phyloP scores from a whole-genome alignment of 2,888 invertebrate genomes.

The Imbricaverruca yamaguchii region DNA sequence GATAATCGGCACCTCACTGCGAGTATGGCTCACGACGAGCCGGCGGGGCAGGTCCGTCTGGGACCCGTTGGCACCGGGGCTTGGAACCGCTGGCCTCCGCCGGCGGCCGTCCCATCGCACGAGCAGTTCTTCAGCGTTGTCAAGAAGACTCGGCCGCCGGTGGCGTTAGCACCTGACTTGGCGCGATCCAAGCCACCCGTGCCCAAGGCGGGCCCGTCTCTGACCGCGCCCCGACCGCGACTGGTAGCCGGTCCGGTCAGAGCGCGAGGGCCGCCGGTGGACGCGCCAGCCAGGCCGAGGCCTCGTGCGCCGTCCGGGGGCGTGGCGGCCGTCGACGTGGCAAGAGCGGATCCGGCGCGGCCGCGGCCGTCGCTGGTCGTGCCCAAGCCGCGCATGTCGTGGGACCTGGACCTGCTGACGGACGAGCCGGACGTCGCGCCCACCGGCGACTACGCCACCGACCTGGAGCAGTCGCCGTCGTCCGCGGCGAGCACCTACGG shows the following conservation, averaged over 20 bases:
- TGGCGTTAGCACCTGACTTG: not conserved
- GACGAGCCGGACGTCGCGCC: not conserved
- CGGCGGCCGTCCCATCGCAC: not conserved
- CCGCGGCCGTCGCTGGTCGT: not conserved
- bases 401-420: conserved; percentile 14
- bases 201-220: not conserved
- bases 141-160: not conserved
- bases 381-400: conserved; percentile 14
- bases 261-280: not conserved
- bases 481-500: not conserved
- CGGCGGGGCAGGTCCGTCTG: not conserved
- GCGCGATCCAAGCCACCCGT: not conserved
- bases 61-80: not conserved
- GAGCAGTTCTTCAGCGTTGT: conserved; percentile 17
- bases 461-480: conserved; percentile 2
- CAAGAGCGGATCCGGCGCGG: not conserved
- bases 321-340: not conserved
- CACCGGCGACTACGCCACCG: not conserved
- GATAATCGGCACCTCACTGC: too few relatives aligned
- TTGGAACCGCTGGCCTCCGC: conserved; percentile 10
- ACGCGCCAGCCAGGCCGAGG: not conserved
- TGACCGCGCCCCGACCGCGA: too few relatives aligned
- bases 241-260: not conserved
- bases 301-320: not conserved
- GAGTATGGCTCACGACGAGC: conserved; percentile 5